Evolutionary conservation across 2,113 vertebrate genomes (phyloP).

Genomic region (Proterorhinus semilunaris): DNA sequence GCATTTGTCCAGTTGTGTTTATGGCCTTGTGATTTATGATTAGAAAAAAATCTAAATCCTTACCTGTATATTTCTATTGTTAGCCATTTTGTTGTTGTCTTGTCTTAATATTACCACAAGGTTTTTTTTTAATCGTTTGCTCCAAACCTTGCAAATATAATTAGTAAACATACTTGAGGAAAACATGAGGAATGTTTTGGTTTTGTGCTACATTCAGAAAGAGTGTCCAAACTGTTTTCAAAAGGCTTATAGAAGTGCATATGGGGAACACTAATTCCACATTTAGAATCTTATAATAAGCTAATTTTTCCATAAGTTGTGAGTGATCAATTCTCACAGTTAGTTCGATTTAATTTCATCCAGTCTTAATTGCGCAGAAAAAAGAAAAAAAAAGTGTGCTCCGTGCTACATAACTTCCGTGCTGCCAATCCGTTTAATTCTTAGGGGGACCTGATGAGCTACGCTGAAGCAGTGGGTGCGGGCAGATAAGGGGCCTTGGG

Average conservation of each 20-base stretch:
- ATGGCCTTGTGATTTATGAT: not conserved
- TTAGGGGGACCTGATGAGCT: slow-evolving; percentile 35
- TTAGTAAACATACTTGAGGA: not conserved
- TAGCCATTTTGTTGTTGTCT: not conserved
- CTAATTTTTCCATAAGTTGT: slow-evolving; percentile 4
- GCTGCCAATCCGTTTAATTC: slow-evolving; percentile 56
- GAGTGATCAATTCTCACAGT: slow-evolving; percentile 17
- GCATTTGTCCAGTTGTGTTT: not conserved
- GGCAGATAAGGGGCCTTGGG: slow-evolving; percentile 55
- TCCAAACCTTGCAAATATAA: no score
- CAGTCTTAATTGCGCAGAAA: slow-evolving; percentile 15
- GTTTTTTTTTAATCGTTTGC: not conserved
- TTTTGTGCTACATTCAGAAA: not conserved
- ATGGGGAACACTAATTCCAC: not conserved
- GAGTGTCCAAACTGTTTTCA: no score
- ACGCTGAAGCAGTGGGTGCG: slow-evolving; percentile 41
- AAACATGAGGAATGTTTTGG: not conserved
- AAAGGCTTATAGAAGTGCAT: no score
- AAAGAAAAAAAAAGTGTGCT: slow-evolving; percentile 35
- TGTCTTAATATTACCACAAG: not conserved
- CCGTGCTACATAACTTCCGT: slow-evolving; percentile 34
- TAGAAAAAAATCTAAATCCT: not conserved
- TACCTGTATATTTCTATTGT: no score
- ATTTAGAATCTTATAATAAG: slow-evolving; percentile 17
- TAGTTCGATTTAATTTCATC: slow-evolving; percentile 27